Percentiles rank a stretch among this genome's conserved stretches.
Conservation (phyloP, 2,888 invertebrate genomes). For the Flexamia atlantica region DNA sequence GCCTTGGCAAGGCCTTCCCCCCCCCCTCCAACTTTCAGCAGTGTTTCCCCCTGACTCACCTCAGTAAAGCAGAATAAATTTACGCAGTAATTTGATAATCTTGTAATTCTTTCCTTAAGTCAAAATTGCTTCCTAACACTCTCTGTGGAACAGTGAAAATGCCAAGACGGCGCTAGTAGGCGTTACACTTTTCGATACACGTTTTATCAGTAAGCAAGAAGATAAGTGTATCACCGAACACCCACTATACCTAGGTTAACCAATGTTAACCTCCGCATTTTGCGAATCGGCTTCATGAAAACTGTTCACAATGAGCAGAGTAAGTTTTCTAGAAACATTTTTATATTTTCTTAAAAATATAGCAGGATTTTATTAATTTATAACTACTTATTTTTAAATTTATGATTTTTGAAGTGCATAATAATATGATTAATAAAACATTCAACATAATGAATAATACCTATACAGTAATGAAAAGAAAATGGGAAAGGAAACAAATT, state of each 20-base stretch:
- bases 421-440: too few relatives aligned
- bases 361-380: too few relatives aligned
- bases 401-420: too few relatives aligned
- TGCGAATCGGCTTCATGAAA: not conserved
- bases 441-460: too few relatives aligned
- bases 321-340: not conserved
- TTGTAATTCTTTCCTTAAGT: too few relatives aligned
- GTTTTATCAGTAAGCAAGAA: slow-evolving; percentile 3
- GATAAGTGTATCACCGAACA: not conserved
- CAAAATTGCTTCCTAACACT: not conserved
- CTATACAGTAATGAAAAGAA: too few relatives aligned
- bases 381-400: too few relatives aligned
- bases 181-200: not conserved
- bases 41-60: not conserved
- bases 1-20: slow-evolving; percentile 40
- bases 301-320: slow-evolving; percentile 5
- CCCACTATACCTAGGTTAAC: not conserved
- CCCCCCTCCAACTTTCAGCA: too few relatives aligned
- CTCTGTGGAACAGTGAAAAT: not conserved
- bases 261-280: not conserved
- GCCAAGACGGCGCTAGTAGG: not conserved
- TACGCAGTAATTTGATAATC: too few relatives aligned
- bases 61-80: too few relatives aligned
- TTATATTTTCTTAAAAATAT: too few relatives aligned
- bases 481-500: too few relatives aligned